Evolutionary conservation across 2,113 vertebrate genomes (phyloP), one percentile per base, ranked within the genome.

Genomic region (Salvelinus alpinus): DNA sequence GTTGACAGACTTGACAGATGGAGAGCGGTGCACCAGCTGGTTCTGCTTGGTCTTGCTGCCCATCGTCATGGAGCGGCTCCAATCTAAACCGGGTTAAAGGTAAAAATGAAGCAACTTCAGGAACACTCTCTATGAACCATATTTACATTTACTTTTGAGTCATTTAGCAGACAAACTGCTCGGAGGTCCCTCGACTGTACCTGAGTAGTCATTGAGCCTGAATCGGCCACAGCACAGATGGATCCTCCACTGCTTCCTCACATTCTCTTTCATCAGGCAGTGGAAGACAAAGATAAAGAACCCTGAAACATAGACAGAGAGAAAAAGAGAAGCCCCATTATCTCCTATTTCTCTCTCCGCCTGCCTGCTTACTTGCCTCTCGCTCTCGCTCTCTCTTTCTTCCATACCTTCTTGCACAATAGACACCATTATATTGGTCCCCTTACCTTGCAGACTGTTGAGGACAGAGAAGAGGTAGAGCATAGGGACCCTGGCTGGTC

Each of bases 261-360:
- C 95, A 2, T 93, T 96, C 48, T 96, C 95, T 77, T 98, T 98
- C 93, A 96, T 92, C 62, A 96, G 70, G 72, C 96, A 98, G 87
- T 96, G 94, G 84, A 97, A 96, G 68, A 97, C 54, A 83, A 97
- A 99, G 70, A 97, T 91, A 79, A 97, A 94, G 84, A 97, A 92
- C 1, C 96, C 96, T 97, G 76, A 44, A 44, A 44, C 38, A 44
- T 0, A 44, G 38, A 70, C 13, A 74, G 1, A 80, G 13, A 31
- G 25, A 27, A 27, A 27, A 3, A 3, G 27, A 27, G 27, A 27
- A 27, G 27, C 27, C 27, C 27, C 27, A 27, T 27, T 27, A 25
- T 25, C 25, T 25, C 25, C 38, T 38, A 2, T 44, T 9, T 44
- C 38, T 44, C 8, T 44, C 38, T 44, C 38, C 1, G 7, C 34